These are phyloP conservation scores for Astreopora myriophthalma DNA, from an alignment of 64 coral and sea anemone species.

Conservation along the genomic window DNA sequence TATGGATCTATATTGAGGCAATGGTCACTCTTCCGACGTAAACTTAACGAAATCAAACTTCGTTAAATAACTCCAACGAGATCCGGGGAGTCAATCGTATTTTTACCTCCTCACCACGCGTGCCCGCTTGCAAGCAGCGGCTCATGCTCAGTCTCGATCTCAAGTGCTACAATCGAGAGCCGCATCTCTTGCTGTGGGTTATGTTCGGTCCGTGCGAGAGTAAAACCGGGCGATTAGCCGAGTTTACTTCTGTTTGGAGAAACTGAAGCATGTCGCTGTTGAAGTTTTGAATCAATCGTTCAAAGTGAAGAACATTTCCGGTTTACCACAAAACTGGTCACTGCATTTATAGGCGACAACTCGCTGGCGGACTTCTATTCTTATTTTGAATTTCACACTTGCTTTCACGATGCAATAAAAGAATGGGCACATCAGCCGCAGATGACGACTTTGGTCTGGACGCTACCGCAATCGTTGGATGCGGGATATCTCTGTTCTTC, in stretches of 20 bases:
- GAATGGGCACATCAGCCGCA: neutral
- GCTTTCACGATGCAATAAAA: neutral
- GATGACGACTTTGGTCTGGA: slow-evolving; percentile 20
- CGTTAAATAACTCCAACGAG: neutral
- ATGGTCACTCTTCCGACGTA: slow-evolving; percentile 1
- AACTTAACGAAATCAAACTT: slow-evolving; percentile 14
- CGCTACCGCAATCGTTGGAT: slow-evolving; percentile 80
- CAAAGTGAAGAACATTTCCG: neutral
- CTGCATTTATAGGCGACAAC: neutral
- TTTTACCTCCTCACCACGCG: neutral
- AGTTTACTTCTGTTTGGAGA: no score
- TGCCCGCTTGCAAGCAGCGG: neutral
- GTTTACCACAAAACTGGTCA: neutral
- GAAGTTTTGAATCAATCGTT: slow-evolving; percentile 2
- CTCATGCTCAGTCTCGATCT: no score
- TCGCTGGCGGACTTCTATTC: no score
- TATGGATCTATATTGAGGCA: neutral
- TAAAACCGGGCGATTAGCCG: neutral
- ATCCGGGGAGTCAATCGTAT: neutral
- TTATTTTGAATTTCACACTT: neutral
- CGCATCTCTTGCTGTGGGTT: no score
- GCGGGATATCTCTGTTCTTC: slow-evolving; percentile 86
- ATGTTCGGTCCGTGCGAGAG: no score
- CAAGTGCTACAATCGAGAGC: neutral
- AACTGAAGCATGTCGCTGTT: neutral